Percentiles rank a stretch among this genome's conserved stretches.
Evolutionary conservation across 2,888 invertebrate species (phyloP).

Genomic region (Cynaeus angustus): DNA sequence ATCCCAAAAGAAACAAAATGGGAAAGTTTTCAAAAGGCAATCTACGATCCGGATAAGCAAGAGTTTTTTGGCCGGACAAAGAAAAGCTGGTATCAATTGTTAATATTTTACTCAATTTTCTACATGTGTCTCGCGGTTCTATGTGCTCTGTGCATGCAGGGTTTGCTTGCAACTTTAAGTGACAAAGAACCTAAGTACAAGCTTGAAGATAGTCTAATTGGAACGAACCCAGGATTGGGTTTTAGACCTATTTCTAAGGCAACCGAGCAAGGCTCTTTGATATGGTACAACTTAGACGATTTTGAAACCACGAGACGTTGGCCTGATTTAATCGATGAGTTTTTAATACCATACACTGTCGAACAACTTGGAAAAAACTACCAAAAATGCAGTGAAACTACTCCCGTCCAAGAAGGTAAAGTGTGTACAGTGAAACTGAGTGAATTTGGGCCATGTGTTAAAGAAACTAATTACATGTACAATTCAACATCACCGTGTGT

Average conservation of each 20-base stretch:
- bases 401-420: slow-evolving; percentile 64
- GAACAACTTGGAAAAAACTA: slow-evolving; percentile 16
- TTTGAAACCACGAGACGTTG: slow-evolving; percentile 73
- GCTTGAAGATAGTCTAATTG: slow-evolving; percentile 85
- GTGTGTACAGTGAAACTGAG: slow-evolving; percentile 74
- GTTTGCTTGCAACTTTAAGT: slow-evolving; percentile 82
- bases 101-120: slow-evolving; percentile 91
- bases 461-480: slow-evolving; percentile 78
- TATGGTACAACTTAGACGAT: slow-evolving; percentile 72
- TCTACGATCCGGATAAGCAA: slow-evolving; percentile 63
- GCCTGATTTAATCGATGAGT: slow-evolving; percentile 74
- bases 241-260: slow-evolving; percentile 76
- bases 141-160: slow-evolving; percentile 90
- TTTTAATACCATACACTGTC: slow-evolving; percentile 73
- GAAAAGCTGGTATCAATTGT: slow-evolving; percentile 76
- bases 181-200: slow-evolving; percentile 83
- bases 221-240: slow-evolving; percentile 78
- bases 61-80: slow-evolving; percentile 63
- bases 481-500: slow-evolving; percentile 85
- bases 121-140: slow-evolving; percentile 88
- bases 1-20: slow-evolving; percentile 60
- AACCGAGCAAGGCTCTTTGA: slow-evolving; percentile 76
- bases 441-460: slow-evolving; percentile 73
- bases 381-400: slow-evolving; percentile 1
- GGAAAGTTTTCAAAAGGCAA: slow-evolving; percentile 59